These are phyloP conservation scores for Crocallis elinguaria DNA, from an alignment of 2,888 invertebrate species.

Conservation along the genomic window DNA sequence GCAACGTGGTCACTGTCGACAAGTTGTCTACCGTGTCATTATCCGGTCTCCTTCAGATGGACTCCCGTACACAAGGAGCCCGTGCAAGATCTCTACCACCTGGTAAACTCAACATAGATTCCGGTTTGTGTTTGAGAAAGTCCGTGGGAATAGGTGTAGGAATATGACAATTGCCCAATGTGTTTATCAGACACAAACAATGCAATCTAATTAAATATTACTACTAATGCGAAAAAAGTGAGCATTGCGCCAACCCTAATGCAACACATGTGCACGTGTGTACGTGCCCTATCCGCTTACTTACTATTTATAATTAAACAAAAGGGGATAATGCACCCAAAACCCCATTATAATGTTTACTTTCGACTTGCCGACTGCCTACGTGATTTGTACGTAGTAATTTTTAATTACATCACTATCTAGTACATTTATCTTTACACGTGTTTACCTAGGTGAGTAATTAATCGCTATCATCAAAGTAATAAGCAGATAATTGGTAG, in stretches of 20 bases:
- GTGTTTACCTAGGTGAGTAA: conserved; percentile 1
- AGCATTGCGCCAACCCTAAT: conserved; percentile 9
- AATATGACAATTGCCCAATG: no score
- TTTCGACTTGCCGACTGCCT: conserved; percentile 25
- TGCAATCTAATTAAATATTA: no score
- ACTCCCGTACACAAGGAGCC: no score
- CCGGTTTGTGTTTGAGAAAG: no score
- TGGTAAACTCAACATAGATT: no score
- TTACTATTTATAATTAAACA: conserved; percentile 74
- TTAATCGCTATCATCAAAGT: conserved; percentile 18
- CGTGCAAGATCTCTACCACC: no score
- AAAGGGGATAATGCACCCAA: conserved; percentile 40
- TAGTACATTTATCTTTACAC: conserved; percentile 5
- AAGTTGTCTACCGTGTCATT: no score
- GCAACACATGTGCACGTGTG: conserved; percentile 55
- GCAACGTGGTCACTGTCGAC: no score
- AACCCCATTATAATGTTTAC: conserved; percentile 40
- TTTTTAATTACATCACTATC: conserved; percentile 16
- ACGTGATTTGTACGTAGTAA: conserved; percentile 26
- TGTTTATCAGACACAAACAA: background rate
- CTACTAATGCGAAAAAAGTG: background rate
- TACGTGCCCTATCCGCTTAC: conserved; percentile 79
- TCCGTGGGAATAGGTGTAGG: no score
- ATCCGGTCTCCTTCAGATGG: no score
- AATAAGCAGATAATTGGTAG: conserved; percentile 18